Evolutionary conservation across 92 coral and sea anemone species (phyloP), one percentile per base, ranked within the genome.

Genomic region (Blastomussa wellsi): DNA sequence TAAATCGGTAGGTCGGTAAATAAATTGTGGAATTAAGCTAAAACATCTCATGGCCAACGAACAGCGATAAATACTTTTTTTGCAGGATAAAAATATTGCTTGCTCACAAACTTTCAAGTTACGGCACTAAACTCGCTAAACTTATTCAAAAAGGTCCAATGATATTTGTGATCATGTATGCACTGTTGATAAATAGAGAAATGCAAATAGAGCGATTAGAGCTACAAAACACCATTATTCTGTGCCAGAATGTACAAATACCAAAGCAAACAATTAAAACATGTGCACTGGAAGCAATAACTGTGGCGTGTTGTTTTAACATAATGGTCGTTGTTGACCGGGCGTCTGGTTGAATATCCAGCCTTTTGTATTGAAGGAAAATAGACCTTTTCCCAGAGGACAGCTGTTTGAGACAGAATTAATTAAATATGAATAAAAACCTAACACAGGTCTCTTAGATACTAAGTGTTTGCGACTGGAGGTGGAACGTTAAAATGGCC

Each of bases 401-500:
- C 86, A 83, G 86, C 42, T 83, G 78, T 81, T 81, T 49, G 53
- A 83, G 86, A 73, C 80, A 55, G 72, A 74, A 42, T 74, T 73
- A 72, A 83, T 83, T 38, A 83, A 83, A 73, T 72, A 83, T 83
- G 80, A 73, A 83, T 83, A 72, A 83, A 29, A 79, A 72, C 33
- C 39, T 33, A 35, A 7, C 72, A 14, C 29, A 33, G 53, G 86
- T 83, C 80, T 72, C 86, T 55, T 83, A 57, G 86, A 52, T 72
- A 83, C 86, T 52, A 17, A 83, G 55, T 82, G 86, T 82, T 82
- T 82, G 68, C 86, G 52, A 38, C 70, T 22, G 20, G 39, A 53
- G 49, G 69, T 33, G 72, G 20, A 36, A 52, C 22, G 57, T 38
- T 72, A 72, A 72, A 39, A 73, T 83, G 86, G 86, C 86, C 17